Percentiles rank a stretch among this genome's conserved stretches.
phyloP scores from a whole-genome alignment of 2,888 invertebrate genomes.

The Ephialtes manifestator region DNA sequence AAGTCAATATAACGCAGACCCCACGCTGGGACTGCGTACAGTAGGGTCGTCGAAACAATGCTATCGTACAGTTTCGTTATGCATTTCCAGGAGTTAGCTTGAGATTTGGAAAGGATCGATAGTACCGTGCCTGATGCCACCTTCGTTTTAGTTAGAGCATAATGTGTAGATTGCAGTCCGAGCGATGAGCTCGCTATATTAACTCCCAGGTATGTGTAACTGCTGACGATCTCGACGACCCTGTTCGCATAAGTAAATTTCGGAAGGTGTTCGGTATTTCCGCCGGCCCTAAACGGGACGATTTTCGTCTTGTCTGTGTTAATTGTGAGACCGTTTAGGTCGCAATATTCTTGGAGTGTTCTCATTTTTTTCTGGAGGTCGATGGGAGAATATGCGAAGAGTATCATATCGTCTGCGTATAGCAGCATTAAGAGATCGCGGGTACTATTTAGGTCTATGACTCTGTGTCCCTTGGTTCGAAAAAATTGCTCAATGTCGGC shows the following conservation, averaged over 20 bases:
- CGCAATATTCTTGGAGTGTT: conserved; percentile 60
- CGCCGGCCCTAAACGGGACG: conserved; percentile 53
- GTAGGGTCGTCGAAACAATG: conserved; percentile 7
- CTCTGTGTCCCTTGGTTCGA: conserved; percentile 41
- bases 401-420: conserved; percentile 69
- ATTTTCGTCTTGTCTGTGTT: conserved; percentile 72
- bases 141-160: conserved; percentile 31
- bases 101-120: background rate
- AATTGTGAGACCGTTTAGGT: conserved; percentile 57
- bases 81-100: conserved; percentile 1
- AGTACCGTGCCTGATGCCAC: conserved; percentile 3
- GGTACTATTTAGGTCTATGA: conserved; percentile 47
- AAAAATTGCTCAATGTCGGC: conserved; percentile 43
- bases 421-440: conserved; percentile 54
- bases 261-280: background rate
- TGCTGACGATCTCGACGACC: conserved; percentile 16
- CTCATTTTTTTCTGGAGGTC: conserved; percentile 59
- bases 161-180: conserved; percentile 1
- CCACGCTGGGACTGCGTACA: conserved; percentile 3
- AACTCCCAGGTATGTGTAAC: conserved; percentile 34
- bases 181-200: conserved; percentile 10
- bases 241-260: background rate
- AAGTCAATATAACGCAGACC: background rate
- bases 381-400: conserved; percentile 47
- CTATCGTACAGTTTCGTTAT: conserved; percentile 14